A percentile compares a stretch with the other conserved stretches of the same genome.
These are phyloP conservation scores for Carassius auratus DNA, from an alignment of 2,113 vertebrate species.

Conservation along the genomic window DNA sequence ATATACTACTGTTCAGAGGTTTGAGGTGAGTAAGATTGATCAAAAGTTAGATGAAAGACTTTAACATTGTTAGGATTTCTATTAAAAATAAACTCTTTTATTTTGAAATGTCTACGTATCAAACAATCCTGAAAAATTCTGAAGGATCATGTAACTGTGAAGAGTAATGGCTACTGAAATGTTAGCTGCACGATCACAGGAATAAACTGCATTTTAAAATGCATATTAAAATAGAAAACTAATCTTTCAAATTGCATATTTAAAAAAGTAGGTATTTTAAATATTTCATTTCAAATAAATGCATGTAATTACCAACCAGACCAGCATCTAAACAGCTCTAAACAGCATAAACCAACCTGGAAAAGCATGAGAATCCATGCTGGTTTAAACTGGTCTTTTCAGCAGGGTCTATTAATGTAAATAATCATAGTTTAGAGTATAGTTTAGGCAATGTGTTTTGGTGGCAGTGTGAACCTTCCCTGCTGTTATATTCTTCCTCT, in stretches of 20 bases:
- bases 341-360: background rate
- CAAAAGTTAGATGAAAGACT: no score
- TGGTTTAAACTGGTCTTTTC: background rate
- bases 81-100: background rate
- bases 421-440: background rate
- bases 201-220: no score
- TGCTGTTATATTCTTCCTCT: slow-evolving; percentile 35
- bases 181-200: no score
- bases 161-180: no score
- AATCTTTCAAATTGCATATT: no score
- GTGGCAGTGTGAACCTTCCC: background rate
- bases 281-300: background rate
- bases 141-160: no score
- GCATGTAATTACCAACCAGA: background rate
- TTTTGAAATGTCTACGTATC: background rate
- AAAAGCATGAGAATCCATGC: background rate
- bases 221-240: no score
- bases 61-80: no score
- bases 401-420: background rate
- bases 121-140: background rate
- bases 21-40: no score
- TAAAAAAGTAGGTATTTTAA: no score
- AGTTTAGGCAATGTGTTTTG: background rate
- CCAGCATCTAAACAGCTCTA: background rate
- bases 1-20: no score